A percentile compares a stretch with the other conserved stretches of the same genome.
phyloP scores from a whole-genome alignment of 2,888 invertebrate species.

The Galerucella nymphaeae region DNA sequence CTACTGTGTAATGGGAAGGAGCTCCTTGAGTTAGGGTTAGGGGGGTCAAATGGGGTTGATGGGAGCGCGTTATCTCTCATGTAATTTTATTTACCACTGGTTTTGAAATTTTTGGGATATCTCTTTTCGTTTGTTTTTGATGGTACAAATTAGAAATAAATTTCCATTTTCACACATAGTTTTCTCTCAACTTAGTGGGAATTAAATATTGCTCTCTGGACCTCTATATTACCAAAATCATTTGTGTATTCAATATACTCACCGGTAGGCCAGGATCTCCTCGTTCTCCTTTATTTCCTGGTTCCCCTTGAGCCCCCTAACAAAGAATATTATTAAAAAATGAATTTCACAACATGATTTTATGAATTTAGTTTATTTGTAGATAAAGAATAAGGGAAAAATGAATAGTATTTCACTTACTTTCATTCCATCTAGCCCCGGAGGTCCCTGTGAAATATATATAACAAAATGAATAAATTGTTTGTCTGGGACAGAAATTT shows the following conservation, averaged over 20 bases:
- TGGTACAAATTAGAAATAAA: too few relatives aligned
- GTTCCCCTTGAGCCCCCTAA: constrained; percentile 92
- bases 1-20: too few relatives aligned
- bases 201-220: too few relatives aligned
- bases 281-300: constrained; percentile 90
- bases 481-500: background rate
- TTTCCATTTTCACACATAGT: too few relatives aligned
- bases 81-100: too few relatives aligned
- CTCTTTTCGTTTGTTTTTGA: too few relatives aligned
- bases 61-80: too few relatives aligned
- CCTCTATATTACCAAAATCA: too few relatives aligned
- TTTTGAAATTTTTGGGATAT: too few relatives aligned
- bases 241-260: constrained; percentile 64
- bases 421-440: constrained; percentile 96
- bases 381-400: background rate
- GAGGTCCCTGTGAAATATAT: constrained; percentile 82
- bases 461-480: constrained; percentile 2
- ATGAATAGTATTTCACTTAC: constrained; percentile 70
- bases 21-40: too few relatives aligned
- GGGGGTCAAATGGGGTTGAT: too few relatives aligned
- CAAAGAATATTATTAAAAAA: constrained; percentile 8
- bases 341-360: background rate
- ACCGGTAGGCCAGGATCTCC: constrained; percentile 94
- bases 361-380: background rate
- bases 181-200: too few relatives aligned